Evolutionary conservation across 1,140 invertebrate species (phyloP).

Genomic region (Drosophila suzukii): DNA sequence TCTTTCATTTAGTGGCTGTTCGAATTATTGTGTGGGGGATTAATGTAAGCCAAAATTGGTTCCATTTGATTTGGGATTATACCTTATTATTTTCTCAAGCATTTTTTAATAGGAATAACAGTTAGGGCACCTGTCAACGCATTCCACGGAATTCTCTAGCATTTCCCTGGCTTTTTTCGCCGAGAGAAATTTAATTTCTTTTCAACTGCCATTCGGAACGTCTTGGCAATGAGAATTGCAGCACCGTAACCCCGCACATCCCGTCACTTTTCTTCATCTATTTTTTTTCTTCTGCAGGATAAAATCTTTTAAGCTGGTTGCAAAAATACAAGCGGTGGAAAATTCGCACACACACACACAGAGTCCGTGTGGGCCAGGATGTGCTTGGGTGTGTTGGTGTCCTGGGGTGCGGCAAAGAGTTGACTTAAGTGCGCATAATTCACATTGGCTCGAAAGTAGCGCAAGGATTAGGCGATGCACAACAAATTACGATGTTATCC

Average conservation of each 20-base stretch:
- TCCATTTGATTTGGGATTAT: background rate
- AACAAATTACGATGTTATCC: constrained; percentile 67
- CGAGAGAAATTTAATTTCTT: constrained; percentile 75
- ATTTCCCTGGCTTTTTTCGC: constrained; percentile 18
- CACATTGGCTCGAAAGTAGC: constrained; percentile 71
- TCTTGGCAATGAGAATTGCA: constrained; percentile 38
- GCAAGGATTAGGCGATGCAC: constrained; percentile 71
- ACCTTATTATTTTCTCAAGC: background rate
- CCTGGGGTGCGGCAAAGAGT: constrained; percentile 18
- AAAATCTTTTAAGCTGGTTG: constrained; percentile 75
- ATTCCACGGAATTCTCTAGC: constrained; percentile 9
- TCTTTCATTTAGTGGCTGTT: too few relatives aligned
- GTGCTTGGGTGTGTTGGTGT: background rate
- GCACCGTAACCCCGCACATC: background rate
- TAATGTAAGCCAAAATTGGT: background rate
- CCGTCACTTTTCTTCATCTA: background rate
- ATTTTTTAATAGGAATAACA: constrained; percentile 4
- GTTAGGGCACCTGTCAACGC: constrained; percentile 19
- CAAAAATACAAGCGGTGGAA: constrained; percentile 59
- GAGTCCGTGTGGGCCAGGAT: constrained; percentile 1
- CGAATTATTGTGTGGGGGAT: background rate
- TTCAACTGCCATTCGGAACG: constrained; percentile 66
- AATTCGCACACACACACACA: constrained; percentile 26
- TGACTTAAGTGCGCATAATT: constrained; percentile 67
- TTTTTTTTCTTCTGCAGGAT: constrained; percentile 28